Evolutionary conservation across 2,888 invertebrate genomes (phyloP), one percentile per base, ranked within the genome.

Genomic region (Odontocolon sp.): DNA sequence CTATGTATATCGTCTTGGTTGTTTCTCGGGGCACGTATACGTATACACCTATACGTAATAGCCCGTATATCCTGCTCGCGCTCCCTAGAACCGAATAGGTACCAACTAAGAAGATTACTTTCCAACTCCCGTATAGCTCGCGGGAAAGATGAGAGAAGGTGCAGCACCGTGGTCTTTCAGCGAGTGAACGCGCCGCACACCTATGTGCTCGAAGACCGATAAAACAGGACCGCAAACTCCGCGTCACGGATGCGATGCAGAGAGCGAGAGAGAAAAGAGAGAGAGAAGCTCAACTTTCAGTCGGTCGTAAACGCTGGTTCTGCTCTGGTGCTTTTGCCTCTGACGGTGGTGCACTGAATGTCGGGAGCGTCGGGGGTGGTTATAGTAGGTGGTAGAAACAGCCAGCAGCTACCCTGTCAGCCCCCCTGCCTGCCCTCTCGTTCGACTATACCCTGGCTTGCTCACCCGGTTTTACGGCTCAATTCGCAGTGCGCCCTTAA

Each of bases 401-500:
- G n/a, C 68, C 59, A 68, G 79, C 68, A 66, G 26, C 67, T 38
- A 56, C 18, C 59, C 80, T 67, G 74, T 71, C 72, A 63, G 76
- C 63, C 61, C 16, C 57, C 23, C 47, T 52, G 61, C 59, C 23
- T 47, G 42, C 31, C 50, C 57, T 74, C 66, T 76, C 68, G 64
- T 72, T 68, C 61, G 67, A 67, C 45, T 61, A 38, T 56, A 31
- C 18, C 50, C 61, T 74, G 80, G 56, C 77, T 70, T 81, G 66
- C 70, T 73, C 79, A 63, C 78, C 80, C 81, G 81, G 84, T 87
- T 89, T 89, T 89, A 89, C 85, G 86, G 85, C 85, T 87, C 88
- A 89, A 81, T 89, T 88, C 88, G 87, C 89, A 88, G 74, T 72
- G 66, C 84, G 84, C 85, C 86, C 87, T 88, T 88, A 86, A 88